Conservation (phyloP, 1,140 invertebrate genomes). For the Delia radicum region DNA sequence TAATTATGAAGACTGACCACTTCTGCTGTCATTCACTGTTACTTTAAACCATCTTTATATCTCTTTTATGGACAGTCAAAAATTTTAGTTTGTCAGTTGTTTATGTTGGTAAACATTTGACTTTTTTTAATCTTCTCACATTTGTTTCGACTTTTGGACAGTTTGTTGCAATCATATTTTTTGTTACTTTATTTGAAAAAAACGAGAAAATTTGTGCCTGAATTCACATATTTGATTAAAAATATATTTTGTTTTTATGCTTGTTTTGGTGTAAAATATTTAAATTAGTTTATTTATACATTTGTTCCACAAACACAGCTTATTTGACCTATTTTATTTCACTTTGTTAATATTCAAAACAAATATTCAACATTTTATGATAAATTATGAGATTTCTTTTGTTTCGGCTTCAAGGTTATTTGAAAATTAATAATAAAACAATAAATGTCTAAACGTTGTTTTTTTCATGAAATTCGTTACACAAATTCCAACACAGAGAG, state of each 20-base stretch:
- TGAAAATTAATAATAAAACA: neutral
- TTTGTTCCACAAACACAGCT: neutral
- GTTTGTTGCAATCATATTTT: neutral
- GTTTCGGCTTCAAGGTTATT: neutral
- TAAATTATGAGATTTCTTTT: neutral
- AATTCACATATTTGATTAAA: neutral
- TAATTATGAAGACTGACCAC: neutral
- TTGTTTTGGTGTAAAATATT: neutral
- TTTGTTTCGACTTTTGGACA: neutral
- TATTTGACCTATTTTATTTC: neutral
- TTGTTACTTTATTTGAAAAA: neutral
- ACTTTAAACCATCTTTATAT: neutral
- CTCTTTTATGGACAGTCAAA: neutral
- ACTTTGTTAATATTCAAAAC: neutral
- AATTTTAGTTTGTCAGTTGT: neutral
- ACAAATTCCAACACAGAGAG: too few species aligned
- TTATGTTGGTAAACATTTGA: neutral
- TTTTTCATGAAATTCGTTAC: conserved; percentile 8
- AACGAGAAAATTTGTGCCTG: neutral
- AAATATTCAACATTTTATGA: neutral
- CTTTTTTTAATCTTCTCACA: neutral
- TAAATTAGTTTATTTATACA: neutral
- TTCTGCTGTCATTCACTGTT: neutral
- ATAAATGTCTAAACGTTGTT: neutral
- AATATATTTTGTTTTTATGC: neutral